A percentile compares a stretch with the other conserved stretches of the same genome.
Conservation (phyloP, 2,113 vertebrate species). For the Chauna torquata region DNA sequence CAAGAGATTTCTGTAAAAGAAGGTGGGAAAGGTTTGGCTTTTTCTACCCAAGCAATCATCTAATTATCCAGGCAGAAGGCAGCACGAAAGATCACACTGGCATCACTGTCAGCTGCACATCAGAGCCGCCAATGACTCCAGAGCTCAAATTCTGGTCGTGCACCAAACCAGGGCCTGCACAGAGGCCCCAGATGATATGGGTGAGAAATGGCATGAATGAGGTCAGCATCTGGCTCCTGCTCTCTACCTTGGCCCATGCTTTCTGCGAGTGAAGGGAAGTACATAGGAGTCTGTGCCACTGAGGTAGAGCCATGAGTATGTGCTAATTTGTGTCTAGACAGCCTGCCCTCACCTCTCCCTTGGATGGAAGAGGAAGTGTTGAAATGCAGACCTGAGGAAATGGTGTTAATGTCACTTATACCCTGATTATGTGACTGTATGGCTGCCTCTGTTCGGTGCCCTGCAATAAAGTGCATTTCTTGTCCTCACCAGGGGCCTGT, state of each 20-base stretch:
- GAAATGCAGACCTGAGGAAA: background rate
- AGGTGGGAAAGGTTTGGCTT: background rate
- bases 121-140: fast-evolving
- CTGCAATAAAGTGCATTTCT: background rate
- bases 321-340: background rate
- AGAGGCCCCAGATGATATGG: background rate
- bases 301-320: background rate
- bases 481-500: background rate
- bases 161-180: background rate
- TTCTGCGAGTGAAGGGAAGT: background rate
- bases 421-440: background rate
- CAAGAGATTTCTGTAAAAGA: background rate
- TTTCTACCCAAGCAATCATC: background rate
- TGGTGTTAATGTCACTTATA: background rate
- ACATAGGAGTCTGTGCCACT: fast-evolving
- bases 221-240: background rate
- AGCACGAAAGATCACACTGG: background rate
- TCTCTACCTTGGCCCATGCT: fast-evolving
- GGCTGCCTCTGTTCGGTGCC: background rate
- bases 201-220: background rate
- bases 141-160: fast-evolving
- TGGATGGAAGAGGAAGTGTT: background rate
- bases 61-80: background rate
- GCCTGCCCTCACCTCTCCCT: background rate
- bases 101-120: fast-evolving